These are phyloP conservation scores for Ornithoptera alexandrae DNA, from an alignment of 2,888 invertebrate genomes.

Conservation along the genomic window DNA sequence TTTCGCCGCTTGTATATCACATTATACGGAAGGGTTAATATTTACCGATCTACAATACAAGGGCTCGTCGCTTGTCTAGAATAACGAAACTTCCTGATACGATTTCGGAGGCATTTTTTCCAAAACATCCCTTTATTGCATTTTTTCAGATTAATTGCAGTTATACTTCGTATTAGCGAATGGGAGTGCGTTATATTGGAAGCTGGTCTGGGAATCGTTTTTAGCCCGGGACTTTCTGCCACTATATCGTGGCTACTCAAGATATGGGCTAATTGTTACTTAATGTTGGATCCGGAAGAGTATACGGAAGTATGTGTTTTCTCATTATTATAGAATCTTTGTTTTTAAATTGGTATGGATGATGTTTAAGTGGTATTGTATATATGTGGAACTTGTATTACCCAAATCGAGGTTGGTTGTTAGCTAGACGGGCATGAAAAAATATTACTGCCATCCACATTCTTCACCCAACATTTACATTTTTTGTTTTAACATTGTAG, in stretches of 20 bases:
- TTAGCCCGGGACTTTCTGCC: constrained; percentile 89
- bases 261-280: constrained; percentile 87
- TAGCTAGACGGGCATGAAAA: too few relatives aligned
- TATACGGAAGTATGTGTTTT: constrained; percentile 56
- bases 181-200: constrained; percentile 87
- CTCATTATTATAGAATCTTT: neutral
- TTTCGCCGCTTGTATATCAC: too few relatives aligned
- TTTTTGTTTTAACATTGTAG: too few relatives aligned
- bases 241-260: constrained; percentile 89
- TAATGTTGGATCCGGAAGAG: constrained; percentile 75
- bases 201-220: constrained; percentile 80
- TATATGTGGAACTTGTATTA: too few relatives aligned
- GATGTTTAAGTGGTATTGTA: too few relatives aligned
- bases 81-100: too few relatives aligned
- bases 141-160: constrained; percentile 81
- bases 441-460: too few relatives aligned
- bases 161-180: constrained; percentile 86
- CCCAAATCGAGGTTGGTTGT: too few relatives aligned
- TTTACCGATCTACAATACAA: too few relatives aligned
- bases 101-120: neutral
- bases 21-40: too few relatives aligned
- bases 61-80: too few relatives aligned
- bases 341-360: neutral
- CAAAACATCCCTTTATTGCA: neutral
- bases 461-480: too few relatives aligned